A percentile compares a stretch with the other conserved stretches of the same genome.
These are phyloP conservation scores for Apus apus DNA, from an alignment of 2,113 vertebrate genomes.

Conservation along the genomic window DNA sequence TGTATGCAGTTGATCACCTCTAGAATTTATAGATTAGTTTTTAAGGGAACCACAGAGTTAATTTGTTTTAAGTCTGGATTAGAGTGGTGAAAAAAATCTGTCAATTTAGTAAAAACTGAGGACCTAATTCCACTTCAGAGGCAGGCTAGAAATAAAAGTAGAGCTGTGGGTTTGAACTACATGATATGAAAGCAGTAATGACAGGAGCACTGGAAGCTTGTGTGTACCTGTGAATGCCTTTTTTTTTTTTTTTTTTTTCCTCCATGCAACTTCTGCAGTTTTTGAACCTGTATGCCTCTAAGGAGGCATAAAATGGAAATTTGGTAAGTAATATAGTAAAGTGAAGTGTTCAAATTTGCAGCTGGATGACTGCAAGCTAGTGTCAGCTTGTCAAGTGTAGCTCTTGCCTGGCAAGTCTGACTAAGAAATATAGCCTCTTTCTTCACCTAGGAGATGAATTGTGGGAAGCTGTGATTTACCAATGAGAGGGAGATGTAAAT, in stretches of 20 bases:
- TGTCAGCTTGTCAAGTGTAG: background rate
- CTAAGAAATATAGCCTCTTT: background rate
- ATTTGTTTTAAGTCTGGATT: background rate
- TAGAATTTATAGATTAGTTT: background rate
- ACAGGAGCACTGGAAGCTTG: background rate
- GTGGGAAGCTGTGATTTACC: background rate
- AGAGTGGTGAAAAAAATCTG: background rate
- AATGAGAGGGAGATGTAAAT: background rate
- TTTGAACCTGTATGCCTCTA: background rate
- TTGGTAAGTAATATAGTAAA: background rate
- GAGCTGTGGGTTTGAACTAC: slow-evolving; percentile 33
- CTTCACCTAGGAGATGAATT: background rate
- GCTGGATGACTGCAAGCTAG: background rate
- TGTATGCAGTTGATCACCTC: background rate
- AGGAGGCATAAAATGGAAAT: background rate
- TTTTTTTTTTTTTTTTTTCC: background rate
- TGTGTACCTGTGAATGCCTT: slow-evolving; percentile 16
- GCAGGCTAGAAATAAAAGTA: background rate
- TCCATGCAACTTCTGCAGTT: background rate
- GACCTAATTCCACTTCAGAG: background rate
- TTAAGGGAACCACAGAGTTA: background rate
- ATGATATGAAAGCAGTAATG: background rate
- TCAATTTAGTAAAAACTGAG: background rate
- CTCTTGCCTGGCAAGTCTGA: background rate
- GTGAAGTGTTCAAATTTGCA: background rate